Evolutionary conservation across 2,888 invertebrate species (phyloP), one percentile per base, ranked within the genome.

Genomic region (Hirtodrosophila histrioides): DNA sequence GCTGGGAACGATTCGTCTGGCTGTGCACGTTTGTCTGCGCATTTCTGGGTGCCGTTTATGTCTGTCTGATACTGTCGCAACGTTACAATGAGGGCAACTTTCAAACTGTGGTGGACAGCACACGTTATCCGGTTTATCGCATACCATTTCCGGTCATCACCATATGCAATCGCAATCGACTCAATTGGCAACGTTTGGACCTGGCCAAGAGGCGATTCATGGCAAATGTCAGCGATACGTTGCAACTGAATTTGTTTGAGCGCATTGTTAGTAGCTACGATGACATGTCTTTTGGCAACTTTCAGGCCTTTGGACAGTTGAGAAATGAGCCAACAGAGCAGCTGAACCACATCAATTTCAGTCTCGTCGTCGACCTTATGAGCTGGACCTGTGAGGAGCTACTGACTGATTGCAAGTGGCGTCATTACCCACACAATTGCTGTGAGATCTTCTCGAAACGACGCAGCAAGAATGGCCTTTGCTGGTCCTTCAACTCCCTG

Each of bases 401-500:
- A 4, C 53, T 91, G 5, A 62, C 73, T 0, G 62, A 85, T 4
- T 93, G 93, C 66, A 89, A 90, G 75, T 93, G 93, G 93, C 89
- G 92, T 1, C 89, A 91, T 67, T 68, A 75, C 41, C 53, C 84
- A 9, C 77, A 91, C 37, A 81, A 92, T 27, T 93, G 93, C 68
- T 93, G 93, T 70, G 90, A 92, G 9, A 87, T 92, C 31, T 93
- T 93, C 66, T 90, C 91, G 5, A 81, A 89, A 41, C 91, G 92
- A 35, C 91, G 89, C 64, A 92, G 92, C 29, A 92, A 92, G 68
- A 90, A 90, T 58, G 93, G 93, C 0, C 77, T 92, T 8, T 93
- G 93, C 62, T 92, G 92, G 88, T 83, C 92, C 0, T 93, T 93
- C 74, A 93, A 93, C 82, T 91, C 92, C 0, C 83, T 90, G 9